Evolutionary conservation across 2,113 vertebrate species (phyloP).

Genomic region (Anas platyrhynchos): DNA sequence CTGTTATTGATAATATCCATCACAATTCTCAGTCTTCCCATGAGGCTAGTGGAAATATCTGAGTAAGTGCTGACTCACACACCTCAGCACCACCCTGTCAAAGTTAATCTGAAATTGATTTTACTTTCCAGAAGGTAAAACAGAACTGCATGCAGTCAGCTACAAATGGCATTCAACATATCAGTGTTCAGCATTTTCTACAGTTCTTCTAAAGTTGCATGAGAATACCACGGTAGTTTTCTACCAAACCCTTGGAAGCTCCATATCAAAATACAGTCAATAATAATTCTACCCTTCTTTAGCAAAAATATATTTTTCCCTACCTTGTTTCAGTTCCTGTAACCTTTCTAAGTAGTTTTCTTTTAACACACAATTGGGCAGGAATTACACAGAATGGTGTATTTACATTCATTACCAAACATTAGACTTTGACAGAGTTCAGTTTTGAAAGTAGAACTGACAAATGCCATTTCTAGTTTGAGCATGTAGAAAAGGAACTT

Average conservation of each 20-base stretch:
- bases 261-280: not conserved
- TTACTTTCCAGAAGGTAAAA: conserved; percentile 41
- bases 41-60: not conserved
- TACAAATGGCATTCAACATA: not conserved
- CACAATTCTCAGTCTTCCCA: conserved; percentile 24
- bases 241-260: not conserved
- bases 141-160: conserved; percentile 1
- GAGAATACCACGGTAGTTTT: not conserved
- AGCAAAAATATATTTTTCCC: not conserved
- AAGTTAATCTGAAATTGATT: conserved; percentile 52
- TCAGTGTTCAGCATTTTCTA: not conserved
- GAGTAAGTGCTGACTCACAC: not conserved
- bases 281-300: not conserved
- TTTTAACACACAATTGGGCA: not conserved
- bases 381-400: not conserved
- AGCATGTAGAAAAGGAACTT: not conserved
- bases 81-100: not conserved
- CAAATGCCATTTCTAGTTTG: not conserved
- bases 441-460: not conserved
- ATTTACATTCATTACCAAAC: not conserved
- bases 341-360: not conserved
- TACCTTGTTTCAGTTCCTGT: not conserved
- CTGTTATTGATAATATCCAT: conserved; percentile 35
- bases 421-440: not conserved
- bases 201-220: not conserved